A percentile compares a stretch with the other conserved stretches of the same genome.
These are phyloP conservation scores for Pachymerium ferrugineum DNA, from an alignment of 2,888 invertebrate genomes.

Conservation along the genomic window DNA sequence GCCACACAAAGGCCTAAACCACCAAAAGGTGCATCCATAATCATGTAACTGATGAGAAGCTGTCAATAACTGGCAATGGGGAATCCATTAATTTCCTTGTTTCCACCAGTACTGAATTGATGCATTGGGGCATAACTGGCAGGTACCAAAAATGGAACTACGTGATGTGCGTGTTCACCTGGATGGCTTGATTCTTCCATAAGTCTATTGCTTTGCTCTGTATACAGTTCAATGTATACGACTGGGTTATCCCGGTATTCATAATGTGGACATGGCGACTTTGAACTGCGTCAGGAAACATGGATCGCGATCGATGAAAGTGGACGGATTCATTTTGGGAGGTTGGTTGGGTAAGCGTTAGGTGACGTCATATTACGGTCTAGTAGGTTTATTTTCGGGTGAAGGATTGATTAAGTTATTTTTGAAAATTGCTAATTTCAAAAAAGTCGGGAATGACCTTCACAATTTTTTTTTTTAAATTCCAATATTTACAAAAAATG, in stretches of 20 bases:
- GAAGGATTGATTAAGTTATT: neutral
- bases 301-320: neutral
- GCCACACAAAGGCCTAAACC: slow-evolving; percentile 28
- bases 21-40: neutral
- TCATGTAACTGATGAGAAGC: neutral
- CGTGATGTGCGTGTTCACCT: neutral
- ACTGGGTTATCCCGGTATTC: neutral
- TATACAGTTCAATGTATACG: neutral
- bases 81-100: neutral
- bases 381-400: neutral
- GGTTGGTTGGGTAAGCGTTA: neutral
- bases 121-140: neutral
- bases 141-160: neutral
- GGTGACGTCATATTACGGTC: neutral
- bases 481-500: too few species aligned
- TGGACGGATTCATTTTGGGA: neutral
- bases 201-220: neutral
- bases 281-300: neutral
- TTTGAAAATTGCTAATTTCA: neutral
- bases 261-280: neutral
- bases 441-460: too few species aligned
- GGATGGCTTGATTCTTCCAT: too few species aligned
- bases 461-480: too few species aligned
- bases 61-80: neutral
- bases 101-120: neutral